These are phyloP conservation scores for Neoarius graeffei DNA, from an alignment of 2,113 vertebrate genomes.

Conservation along the genomic window DNA sequence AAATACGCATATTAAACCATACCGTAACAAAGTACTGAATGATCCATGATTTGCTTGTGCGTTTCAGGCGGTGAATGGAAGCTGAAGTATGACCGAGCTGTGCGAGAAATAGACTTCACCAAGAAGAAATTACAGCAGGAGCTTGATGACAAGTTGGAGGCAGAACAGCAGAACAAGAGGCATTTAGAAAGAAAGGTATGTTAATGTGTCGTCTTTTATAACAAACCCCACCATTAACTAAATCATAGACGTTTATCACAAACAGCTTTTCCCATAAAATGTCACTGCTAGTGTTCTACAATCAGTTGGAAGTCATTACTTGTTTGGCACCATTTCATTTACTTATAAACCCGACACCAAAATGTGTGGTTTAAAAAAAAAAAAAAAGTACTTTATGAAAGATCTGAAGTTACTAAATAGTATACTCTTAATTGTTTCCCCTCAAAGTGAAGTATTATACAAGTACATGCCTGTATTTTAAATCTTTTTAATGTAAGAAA, in stretches of 20 bases:
- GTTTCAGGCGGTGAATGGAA: conserved; percentile 89
- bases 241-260: not conserved
- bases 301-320: not conserved
- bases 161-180: conserved; percentile 90
- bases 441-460: not conserved
- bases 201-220: not conserved
- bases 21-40: not conserved
- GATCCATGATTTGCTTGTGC: not conserved
- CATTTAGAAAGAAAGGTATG: conserved; percentile 87
- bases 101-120: conserved; percentile 91
- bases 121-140: conserved; percentile 95
- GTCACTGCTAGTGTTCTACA: no score
- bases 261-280: no score
- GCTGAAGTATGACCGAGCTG: conserved; percentile 88
- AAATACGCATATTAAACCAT: no score
- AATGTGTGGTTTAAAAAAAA: not conserved
- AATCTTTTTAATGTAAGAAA: not conserved
- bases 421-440: not conserved
- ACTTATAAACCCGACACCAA: not conserved
- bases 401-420: not conserved
- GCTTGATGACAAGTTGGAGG: conserved; percentile 93
- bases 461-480: not conserved
- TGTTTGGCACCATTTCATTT: not conserved
- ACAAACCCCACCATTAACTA: not conserved
- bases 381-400: not conserved